Percentiles rank a stretch among this genome's conserved stretches.
These are phyloP conservation scores for Grapholita molesta DNA, from an alignment of 1,140 invertebrate species.

Conservation along the genomic window DNA sequence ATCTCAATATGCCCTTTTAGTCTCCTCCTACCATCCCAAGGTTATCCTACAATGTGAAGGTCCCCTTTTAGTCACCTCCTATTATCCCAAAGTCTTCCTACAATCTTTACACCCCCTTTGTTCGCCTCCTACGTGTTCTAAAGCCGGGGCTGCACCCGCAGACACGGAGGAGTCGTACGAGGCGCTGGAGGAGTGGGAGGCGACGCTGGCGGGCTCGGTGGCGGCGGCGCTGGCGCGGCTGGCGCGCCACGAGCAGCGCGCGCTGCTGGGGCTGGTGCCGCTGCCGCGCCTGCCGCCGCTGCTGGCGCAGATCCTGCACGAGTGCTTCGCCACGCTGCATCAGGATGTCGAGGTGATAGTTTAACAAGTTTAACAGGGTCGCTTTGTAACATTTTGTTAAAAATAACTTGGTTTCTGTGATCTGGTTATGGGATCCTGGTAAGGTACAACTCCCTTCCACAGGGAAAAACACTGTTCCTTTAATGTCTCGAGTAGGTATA, in stretches of 20 bases:
- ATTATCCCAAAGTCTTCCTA: too few relatives aligned
- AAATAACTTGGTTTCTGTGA: too few relatives aligned
- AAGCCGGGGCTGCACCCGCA: neutral
- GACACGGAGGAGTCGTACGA: conserved; percentile 47
- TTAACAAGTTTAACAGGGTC: conserved; percentile 24
- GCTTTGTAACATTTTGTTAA: too few relatives aligned
- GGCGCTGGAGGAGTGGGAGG: conserved; percentile 53
- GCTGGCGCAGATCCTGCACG: conserved; percentile 90
- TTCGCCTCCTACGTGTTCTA: neutral
- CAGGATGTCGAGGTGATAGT: conserved; percentile 93
- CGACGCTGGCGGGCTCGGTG: conserved; percentile 68
- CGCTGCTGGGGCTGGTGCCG: conserved; percentile 92
- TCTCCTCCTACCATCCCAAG: too few relatives aligned
- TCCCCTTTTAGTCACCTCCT: too few relatives aligned
- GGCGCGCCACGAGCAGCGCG: conserved; percentile 90
- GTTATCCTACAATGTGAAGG: too few relatives aligned
- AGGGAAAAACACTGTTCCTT: too few relatives aligned
- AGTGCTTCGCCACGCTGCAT: conserved; percentile 91
- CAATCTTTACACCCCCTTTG: too few relatives aligned
- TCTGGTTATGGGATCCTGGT: too few relatives aligned
- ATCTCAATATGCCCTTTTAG: too few relatives aligned
- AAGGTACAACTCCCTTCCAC: too few relatives aligned
- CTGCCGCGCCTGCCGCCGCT: conserved; percentile 88
- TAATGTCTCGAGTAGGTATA: too few relatives aligned
- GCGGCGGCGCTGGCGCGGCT: conserved; percentile 92